These are phyloP conservation scores for Scolopax rusticola DNA, from an alignment of 2,797 vertebrate species.

Conservation along the genomic window DNA sequence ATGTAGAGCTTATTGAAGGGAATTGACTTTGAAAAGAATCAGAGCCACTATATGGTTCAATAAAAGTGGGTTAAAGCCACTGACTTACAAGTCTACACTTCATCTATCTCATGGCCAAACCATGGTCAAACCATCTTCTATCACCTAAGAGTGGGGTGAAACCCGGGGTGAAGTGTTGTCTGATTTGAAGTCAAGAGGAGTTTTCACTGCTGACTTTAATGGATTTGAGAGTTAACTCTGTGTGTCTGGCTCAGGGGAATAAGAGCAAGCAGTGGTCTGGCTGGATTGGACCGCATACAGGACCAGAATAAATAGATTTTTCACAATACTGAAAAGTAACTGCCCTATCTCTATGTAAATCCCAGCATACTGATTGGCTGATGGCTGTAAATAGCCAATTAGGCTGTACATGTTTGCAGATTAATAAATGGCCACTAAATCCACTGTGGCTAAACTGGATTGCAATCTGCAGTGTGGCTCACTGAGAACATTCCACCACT, in stretches of 20 bases:
- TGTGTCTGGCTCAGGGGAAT: background rate
- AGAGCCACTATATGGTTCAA: background rate
- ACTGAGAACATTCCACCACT: background rate
- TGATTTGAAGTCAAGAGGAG: background rate
- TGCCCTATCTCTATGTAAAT: background rate
- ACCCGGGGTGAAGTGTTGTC: background rate
- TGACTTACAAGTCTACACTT: background rate
- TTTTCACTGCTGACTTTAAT: background rate
- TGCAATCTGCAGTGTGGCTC: background rate
- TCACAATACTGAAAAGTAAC: background rate
- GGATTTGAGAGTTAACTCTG: background rate
- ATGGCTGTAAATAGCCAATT: background rate
- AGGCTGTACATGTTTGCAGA: background rate
- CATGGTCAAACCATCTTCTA: background rate
- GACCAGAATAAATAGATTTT: background rate
- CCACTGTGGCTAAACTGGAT: background rate
- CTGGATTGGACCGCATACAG: background rate
- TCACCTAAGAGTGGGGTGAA: background rate
- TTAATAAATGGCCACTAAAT: conserved; percentile 1
- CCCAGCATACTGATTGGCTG: background rate
- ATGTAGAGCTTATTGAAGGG: background rate
- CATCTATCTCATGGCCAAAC: background rate
- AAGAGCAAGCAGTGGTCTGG: background rate
- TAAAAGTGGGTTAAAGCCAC: background rate
- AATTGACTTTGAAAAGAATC: background rate